Percentiles rank a stretch among this genome's conserved stretches.
These are phyloP conservation scores for Bubo scandiacus DNA, from an alignment of 2,113 vertebrate species.

Conservation along the genomic window DNA sequence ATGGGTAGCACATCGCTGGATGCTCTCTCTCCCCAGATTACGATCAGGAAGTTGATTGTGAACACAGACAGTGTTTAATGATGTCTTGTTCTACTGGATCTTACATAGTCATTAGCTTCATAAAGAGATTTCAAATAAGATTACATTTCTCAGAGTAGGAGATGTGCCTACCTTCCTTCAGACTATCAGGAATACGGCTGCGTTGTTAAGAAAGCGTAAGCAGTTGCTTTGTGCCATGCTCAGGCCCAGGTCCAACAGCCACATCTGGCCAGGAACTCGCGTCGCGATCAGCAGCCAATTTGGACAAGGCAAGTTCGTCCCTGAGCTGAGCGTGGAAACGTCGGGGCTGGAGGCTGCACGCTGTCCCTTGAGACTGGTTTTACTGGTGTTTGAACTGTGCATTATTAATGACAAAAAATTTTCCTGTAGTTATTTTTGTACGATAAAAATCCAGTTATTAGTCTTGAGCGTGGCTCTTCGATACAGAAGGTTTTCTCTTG, in stretches of 20 bases:
- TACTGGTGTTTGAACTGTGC: not conserved
- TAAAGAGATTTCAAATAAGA: constrained; percentile 22
- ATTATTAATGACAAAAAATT: not conserved
- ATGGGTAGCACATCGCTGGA: not conserved
- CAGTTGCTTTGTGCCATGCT: not conserved
- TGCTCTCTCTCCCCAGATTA: not conserved
- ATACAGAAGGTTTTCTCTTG: not conserved
- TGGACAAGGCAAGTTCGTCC: not conserved
- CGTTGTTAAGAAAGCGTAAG: not conserved
- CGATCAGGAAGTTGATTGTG: constrained; percentile 15
- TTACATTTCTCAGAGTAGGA: not conserved
- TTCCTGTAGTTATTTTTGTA: not conserved
- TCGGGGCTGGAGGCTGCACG: not conserved
- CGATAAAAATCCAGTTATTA: not conserved
- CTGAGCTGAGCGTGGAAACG: not conserved
- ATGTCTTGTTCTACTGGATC: constrained; percentile 29
- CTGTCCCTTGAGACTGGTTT: not conserved
- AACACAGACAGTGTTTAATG: constrained; percentile 16
- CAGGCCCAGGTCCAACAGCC: not conserved
- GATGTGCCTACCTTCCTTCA: not conserved
- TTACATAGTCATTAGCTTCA: constrained; percentile 18
- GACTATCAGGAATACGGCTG: not conserved
- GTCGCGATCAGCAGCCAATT: fast-evolving
- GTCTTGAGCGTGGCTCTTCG: not conserved
- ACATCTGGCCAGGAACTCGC: not conserved